Percentiles rank a stretch among this genome's conserved stretches.
Evolutionary conservation across 2,797 vertebrate species (phyloP).

Genomic region (Phrynocephalus vlangalii): DNA sequence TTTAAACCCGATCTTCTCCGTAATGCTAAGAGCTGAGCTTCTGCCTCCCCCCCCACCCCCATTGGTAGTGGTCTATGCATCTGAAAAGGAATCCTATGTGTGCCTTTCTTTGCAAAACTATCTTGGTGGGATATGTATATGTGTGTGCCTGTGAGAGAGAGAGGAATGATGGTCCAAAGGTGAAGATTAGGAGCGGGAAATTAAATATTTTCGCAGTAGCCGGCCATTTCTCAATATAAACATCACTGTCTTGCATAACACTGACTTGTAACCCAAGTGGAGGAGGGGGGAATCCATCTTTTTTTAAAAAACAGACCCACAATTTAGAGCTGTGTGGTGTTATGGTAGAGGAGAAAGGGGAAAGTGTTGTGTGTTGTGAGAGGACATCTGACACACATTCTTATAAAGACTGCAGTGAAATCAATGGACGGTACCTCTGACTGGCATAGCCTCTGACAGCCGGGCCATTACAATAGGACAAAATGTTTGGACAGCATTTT

Average conservation of each 20-base stretch:
- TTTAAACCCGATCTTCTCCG: neutral
- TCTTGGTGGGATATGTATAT: neutral
- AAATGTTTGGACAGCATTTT: neutral
- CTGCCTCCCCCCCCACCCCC: neutral
- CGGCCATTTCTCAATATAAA: constrained; percentile 47
- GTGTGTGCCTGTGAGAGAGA: neutral
- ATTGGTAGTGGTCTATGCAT: neutral
- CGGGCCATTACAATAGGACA: constrained; percentile 47
- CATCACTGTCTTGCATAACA: constrained; percentile 54
- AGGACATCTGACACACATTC: constrained; percentile 46
- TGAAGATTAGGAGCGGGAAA: constrained; percentile 25
- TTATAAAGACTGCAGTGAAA: constrained; percentile 66
- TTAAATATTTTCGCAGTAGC: constrained; percentile 22
- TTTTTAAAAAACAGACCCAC: constrained; percentile 26
- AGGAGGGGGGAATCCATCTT: neutral
- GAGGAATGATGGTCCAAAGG: neutral
- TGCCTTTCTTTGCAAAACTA: neutral
- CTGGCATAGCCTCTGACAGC: constrained; percentile 51
- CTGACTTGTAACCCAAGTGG: constrained; percentile 42
- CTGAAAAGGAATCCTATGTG: neutral
- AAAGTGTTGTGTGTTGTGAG: constrained; percentile 36
- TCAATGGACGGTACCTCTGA: constrained; percentile 60
- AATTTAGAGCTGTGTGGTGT: constrained; percentile 32
- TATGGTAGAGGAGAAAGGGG: neutral
- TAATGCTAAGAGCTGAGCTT: neutral